phyloP scores from a whole-genome alignment of 2,113 vertebrate genomes.

The Passer montanus region DNA sequence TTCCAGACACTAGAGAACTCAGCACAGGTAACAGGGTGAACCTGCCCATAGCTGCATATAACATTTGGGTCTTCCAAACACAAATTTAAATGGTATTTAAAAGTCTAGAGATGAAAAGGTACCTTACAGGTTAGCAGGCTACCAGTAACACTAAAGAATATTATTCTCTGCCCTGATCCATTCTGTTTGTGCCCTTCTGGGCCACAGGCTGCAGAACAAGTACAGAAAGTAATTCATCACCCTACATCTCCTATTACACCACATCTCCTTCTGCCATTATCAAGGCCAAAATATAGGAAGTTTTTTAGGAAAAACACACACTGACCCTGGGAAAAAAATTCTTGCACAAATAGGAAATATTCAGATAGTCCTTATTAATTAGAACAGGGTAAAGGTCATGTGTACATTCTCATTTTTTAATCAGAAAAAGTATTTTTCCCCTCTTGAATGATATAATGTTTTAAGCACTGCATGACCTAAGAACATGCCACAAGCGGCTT shows the following conservation, averaged over 20 bases:
- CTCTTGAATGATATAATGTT: background rate
- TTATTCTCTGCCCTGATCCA: background rate
- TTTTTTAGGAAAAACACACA: background rate
- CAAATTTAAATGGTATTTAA: background rate
- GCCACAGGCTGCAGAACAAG: background rate
- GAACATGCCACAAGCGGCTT: background rate
- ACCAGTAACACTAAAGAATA: background rate
- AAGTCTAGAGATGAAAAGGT: background rate
- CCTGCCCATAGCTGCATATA: background rate
- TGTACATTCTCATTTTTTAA: background rate
- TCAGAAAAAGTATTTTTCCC: background rate
- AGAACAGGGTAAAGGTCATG: rapidly evolving
- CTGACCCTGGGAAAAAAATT: background rate
- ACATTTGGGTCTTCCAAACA: background rate
- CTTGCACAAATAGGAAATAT: background rate
- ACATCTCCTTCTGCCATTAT: background rate
- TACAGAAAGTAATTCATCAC: background rate
- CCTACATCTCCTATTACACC: background rate
- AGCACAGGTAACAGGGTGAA: background rate
- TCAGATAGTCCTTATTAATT: background rate
- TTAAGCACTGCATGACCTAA: background rate
- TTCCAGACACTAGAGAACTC: background rate
- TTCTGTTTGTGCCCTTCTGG: background rate
- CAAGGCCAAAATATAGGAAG: background rate
- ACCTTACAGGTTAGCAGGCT: background rate